Base-by-base conservation (phyloP, 2,888 invertebrate genomes). In the Hydropsyche betteni region DNA sequence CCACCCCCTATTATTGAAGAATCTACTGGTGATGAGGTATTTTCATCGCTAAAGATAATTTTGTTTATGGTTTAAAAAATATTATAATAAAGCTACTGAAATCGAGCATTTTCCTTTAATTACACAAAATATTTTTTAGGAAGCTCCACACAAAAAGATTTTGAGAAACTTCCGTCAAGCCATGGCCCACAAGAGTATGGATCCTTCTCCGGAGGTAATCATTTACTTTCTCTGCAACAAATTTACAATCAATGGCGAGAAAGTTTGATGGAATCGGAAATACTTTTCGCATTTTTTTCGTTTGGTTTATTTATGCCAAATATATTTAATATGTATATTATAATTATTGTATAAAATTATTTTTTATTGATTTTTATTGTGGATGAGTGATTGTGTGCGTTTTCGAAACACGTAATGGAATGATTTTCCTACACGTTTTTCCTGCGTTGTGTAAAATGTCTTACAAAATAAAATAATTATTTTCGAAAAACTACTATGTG, bases 91-190 rank as follows among this genome's bases (percentile, higher is more conserved):
- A 68, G 10, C 36, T 24, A 38, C 68, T 24, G 24, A 24, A 24
- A 24, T 24, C 24, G 24, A 24, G 24, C 6, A 1, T 51, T 51
- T 81, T 80, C 79, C 79, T 78, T 75, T 74, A 77, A 76, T 76
- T 75, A 55, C 52, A 68, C 16, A 77, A 72, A 78, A 51, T 76
- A 72, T 79, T 76, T 74, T 83, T 36, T 83, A 85, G 83, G 90
- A 90, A 83, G 88, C 89, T 81, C 90, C 90, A 33, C 90, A 90
- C 84, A 89, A 89, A 84, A 89, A 90, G 82, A 89, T 90, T 80
- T 86, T 90, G 75, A 86, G 89, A 79, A 90, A 90, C 83, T 85
- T 90, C 78, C 85, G 87, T 77, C 82, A 84, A 73, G 83, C 87
- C 52, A 87, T 88, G 80, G 84, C 83, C 4, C 85, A 86, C 74